A percentile compares a stretch with the other conserved stretches of the same genome.
These are phyloP conservation scores for Chaetodon trifasciatus DNA, from an alignment of 2,797 vertebrate species.

Conservation along the genomic window DNA sequence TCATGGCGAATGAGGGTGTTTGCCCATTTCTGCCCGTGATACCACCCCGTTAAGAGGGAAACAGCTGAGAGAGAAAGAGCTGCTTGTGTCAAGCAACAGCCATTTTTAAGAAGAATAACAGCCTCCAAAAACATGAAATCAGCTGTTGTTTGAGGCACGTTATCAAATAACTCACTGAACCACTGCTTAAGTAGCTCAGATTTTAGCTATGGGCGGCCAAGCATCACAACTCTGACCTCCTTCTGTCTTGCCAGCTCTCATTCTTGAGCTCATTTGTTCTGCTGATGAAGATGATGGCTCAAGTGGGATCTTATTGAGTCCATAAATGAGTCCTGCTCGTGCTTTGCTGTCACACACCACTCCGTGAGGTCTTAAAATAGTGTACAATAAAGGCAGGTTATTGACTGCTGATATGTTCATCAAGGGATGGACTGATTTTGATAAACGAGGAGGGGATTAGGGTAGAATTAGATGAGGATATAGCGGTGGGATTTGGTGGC, in stretches of 20 bases:
- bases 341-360: neutral
- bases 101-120: slow-evolving; percentile 11
- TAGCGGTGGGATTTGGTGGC: slow-evolving; percentile 39
- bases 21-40: slow-evolving; percentile 18
- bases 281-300: neutral
- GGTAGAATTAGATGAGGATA: slow-evolving; percentile 36
- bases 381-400: slow-evolving; percentile 5
- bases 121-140: slow-evolving; percentile 18
- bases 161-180: slow-evolving; percentile 3
- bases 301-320: neutral
- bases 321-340: neutral
- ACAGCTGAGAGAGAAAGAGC: slow-evolving; percentile 23
- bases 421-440: slow-evolving; percentile 9
- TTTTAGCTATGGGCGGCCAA: neutral
- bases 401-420: neutral
- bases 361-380: slow-evolving; percentile 4
- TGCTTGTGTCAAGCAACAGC: slow-evolving; percentile 16
- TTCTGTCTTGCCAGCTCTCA: slow-evolving; percentile 6
- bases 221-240: neutral
- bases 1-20: slow-evolving; percentile 33
- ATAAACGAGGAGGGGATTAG: slow-evolving; percentile 36
- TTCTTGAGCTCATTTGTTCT: neutral
- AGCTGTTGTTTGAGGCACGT: slow-evolving; percentile 27
- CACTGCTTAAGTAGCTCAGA: slow-evolving; percentile 5
- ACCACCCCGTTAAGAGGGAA: slow-evolving; percentile 3